Base-by-base conservation (phyloP, 2,113 vertebrate species). In the Scophthalmus maximus region DNA sequence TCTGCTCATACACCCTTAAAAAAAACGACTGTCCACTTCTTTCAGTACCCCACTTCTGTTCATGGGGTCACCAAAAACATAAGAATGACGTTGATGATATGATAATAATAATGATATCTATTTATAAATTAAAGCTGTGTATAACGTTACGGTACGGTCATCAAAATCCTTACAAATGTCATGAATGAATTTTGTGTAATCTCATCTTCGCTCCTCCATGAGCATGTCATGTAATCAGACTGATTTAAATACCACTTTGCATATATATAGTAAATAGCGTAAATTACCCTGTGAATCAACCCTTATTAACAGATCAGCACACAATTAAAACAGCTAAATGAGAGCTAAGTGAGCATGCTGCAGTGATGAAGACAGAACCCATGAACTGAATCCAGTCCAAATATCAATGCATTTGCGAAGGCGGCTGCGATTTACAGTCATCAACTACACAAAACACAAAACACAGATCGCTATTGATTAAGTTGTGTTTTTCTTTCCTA, bases 401-500 rank as follows among this genome's bases (percentile, higher is more conserved):
- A 59, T 56, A 46, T 65, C 40, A 27, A 50, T 61, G 23, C 29
- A 14, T 27, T 8, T 14, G 20, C 25, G 22, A 2, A 1, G 22
- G 3, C 12, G 15, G 27, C 23, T 34, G 51, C 40, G 22, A 71
- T 27, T 58, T 38, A 40, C 34, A 56, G 36, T 51, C 40, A 22
- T 34, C 3, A 3, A 42, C 27, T 26, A 46, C 29, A 17, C 17
- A 70, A n/a, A 50, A 49, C 42, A 49, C 55, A 42, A 32, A 50
- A 49, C 50, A 47, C 55, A 40, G 36, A 50, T 59, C 17, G 6
- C 5, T 63, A 69, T 74, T 57, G 69, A 67, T 81, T 29, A 25
- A 12, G 36, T 73, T 18, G 3, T 15, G 22, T 57, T 68, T 77
- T 74, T 76, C 30, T 53, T 25, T 63, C 49, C 25, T 12, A 5